These are phyloP conservation scores for Vulpes ferrilata DNA, from an alignment of 2,113 vertebrate species.

Conservation along the genomic window DNA sequence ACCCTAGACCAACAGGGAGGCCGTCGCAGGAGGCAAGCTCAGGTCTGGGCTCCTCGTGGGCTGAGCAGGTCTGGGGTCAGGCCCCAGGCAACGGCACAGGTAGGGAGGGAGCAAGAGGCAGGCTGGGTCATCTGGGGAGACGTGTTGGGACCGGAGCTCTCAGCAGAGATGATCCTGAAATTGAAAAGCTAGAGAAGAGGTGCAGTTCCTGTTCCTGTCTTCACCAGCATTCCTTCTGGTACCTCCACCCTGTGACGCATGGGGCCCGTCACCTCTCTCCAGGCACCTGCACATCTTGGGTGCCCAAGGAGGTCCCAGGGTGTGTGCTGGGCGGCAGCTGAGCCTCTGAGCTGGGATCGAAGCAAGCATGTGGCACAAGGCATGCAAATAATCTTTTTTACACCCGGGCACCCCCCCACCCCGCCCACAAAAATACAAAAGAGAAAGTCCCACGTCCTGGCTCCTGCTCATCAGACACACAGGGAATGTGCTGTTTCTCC, in stretches of 20 bases:
- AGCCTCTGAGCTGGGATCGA: neutral
- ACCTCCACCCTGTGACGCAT: neutral
- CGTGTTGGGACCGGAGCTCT: neutral
- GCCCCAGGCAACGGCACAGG: neutral
- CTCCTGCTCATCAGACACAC: neutral
- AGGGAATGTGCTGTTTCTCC: neutral
- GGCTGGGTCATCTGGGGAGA: neutral
- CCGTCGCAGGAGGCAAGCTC: neutral
- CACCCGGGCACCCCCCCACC: neutral
- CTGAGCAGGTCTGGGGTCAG: neutral
- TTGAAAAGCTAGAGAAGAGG: neutral
- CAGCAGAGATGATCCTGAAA: neutral
- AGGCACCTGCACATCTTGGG: neutral
- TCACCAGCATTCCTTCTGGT: accelerated
- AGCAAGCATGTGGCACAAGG: conserved; percentile 68
- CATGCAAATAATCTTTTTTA: conserved; percentile 81
- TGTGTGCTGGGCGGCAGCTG: neutral
- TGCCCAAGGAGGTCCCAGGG: neutral
- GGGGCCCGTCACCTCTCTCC: neutral
- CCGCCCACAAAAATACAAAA: conserved; percentile 86
- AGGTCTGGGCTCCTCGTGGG: neutral
- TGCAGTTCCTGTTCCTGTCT: neutral
- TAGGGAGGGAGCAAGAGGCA: neutral
- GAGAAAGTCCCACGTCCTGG: conserved; percentile 48
- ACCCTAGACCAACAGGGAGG: neutral